Conservation (phyloP, 2,888 invertebrate genomes). For the Operophtera brumata region DNA sequence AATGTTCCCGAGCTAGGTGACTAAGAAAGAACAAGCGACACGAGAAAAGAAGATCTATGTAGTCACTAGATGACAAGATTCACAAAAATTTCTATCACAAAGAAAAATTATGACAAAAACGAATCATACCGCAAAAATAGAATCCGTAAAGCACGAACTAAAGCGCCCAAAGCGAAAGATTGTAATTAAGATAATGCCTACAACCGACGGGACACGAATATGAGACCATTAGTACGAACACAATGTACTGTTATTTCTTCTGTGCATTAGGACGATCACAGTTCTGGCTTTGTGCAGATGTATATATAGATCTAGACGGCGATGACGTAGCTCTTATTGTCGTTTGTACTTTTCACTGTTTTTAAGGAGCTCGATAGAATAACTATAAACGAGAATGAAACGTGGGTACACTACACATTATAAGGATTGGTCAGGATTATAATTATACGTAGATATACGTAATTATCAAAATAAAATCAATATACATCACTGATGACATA, state of each 20-base stretch:
- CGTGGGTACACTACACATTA: no score
- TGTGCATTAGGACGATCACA: not conserved
- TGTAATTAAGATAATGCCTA: slow-evolving; percentile 42
- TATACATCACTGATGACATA: no score
- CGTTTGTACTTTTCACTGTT: no score
- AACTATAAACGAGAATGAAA: no score
- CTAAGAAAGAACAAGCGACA: no score
- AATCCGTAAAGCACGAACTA: slow-evolving; percentile 26
- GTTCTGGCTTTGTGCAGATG: not conserved
- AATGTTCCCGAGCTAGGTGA: no score
- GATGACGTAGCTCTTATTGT: no score
- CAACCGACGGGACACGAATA: slow-evolving; percentile 40
- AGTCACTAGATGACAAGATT: not conserved
- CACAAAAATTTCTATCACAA: not conserved
- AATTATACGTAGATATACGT: no score
- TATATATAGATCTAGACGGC: not conserved
- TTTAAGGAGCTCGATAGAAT: no score
- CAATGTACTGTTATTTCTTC: not conserved
- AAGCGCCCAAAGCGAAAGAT: slow-evolving; percentile 42
- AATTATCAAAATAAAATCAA: no score
- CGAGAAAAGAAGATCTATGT: no score
- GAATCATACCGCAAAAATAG: slow-evolving; percentile 26
- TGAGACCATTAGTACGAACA: slow-evolving; percentile 35
- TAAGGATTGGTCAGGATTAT: no score
- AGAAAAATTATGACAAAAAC: slow-evolving; percentile 12